A percentile compares a stretch with the other conserved stretches of the same genome.
Evolutionary conservation across 2,888 invertebrate genomes (phyloP).

Genomic region (Hirtodrosophila confusa): DNA sequence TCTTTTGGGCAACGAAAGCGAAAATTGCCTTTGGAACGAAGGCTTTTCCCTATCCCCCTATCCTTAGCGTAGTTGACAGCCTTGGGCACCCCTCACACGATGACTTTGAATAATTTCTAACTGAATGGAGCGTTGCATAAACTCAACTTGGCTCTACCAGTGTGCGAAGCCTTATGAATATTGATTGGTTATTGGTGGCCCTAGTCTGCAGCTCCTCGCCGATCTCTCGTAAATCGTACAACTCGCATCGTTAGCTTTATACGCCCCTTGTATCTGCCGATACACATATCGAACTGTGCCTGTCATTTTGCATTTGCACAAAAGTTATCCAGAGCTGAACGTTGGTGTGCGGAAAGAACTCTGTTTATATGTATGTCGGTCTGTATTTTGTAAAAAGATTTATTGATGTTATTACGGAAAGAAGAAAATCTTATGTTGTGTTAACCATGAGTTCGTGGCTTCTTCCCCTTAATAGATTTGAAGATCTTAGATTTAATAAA

Average conservation of each 20-base stretch:
- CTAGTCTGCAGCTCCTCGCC: constrained; percentile 13
- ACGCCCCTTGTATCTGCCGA: constrained; percentile 8
- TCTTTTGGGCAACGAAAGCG: constrained; percentile 62
- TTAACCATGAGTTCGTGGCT: no score
- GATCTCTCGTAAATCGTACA: constrained; percentile 48
- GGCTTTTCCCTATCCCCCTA: constrained; percentile 1
- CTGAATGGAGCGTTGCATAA: constrained; percentile 59
- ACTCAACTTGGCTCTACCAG: constrained; percentile 43
- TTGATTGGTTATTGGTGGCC: constrained; percentile 69
- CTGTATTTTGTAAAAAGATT: neutral
- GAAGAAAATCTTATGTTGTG: neutral
- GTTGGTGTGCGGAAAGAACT: neutral
- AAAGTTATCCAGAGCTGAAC: constrained; percentile 21
- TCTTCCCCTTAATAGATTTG: no score
- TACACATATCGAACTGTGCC: constrained; percentile 10
- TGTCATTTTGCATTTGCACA: constrained; percentile 58
- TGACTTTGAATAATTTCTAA: constrained; percentile 75
- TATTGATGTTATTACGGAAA: constrained; percentile 1
- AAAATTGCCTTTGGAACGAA: constrained; percentile 60
- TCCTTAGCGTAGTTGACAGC: constrained; percentile 30
- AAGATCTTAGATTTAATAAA: no score
- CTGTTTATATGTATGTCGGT: neutral
- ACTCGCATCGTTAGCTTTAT: constrained; percentile 55
- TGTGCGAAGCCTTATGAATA: constrained; percentile 64
- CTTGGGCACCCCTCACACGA: constrained; percentile 58